phyloP scores from a whole-genome alignment of 2,113 vertebrate genomes.

The Ageneiosus marmoratus region DNA sequence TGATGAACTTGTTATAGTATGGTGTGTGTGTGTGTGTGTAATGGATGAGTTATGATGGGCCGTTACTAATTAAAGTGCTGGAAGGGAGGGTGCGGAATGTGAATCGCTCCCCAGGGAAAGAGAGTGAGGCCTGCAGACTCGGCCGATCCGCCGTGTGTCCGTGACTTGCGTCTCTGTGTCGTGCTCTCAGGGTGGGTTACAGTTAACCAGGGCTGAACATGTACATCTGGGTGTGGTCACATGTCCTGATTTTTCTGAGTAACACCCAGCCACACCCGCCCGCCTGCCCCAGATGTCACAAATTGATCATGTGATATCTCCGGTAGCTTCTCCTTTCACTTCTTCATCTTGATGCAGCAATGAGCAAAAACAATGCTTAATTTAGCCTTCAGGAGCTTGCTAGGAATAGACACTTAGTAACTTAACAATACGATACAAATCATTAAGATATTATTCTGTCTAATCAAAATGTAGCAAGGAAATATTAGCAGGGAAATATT shows the following conservation, averaged over 20 bases:
- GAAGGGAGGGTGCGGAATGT: conserved; percentile 51
- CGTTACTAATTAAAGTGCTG: conserved; percentile 2
- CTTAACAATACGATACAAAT: neutral
- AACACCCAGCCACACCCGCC: neutral
- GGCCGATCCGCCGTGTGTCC: neutral
- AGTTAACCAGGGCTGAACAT: conserved; percentile 19
- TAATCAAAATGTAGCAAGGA: neutral
- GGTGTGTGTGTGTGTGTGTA: conserved; percentile 8
- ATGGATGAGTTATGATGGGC: neutral
- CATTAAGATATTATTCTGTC: neutral
- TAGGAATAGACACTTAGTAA: neutral
- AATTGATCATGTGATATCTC: neutral
- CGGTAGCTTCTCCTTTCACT: neutral
- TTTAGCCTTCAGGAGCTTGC: neutral
- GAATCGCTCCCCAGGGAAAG: conserved; percentile 39
- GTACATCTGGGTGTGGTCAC: neutral
- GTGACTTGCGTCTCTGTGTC: neutral
- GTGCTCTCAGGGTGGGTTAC: conserved; percentile 41
- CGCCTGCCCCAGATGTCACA: neutral
- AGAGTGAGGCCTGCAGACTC: conserved; percentile 8
- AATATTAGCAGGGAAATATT: neutral
- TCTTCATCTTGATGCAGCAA: neutral
- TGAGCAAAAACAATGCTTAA: too few species aligned
- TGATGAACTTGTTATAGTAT: neutral
- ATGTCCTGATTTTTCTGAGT: neutral